These are phyloP conservation scores for Clivina fossor DNA, from an alignment of 2,888 invertebrate genomes.

Conservation along the genomic window DNA sequence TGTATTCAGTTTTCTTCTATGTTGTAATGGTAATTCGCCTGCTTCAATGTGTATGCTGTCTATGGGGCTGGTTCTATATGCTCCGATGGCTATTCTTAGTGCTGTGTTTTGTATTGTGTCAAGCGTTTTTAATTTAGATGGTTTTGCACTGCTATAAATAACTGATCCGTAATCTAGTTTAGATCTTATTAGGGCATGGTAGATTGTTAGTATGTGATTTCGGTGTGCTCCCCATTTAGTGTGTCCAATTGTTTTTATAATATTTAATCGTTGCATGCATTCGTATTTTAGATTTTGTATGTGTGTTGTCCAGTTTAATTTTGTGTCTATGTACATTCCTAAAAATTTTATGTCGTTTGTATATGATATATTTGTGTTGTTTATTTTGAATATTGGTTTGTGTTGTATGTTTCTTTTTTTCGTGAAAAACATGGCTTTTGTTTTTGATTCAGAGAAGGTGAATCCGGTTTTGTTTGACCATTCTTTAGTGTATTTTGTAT, in stretches of 20 bases:
- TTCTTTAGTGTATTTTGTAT: too few species aligned
- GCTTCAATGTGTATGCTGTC: neutral
- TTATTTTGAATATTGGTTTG: too few species aligned
- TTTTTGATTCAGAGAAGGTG: too few species aligned
- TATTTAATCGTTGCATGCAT: neutral
- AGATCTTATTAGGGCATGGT: conserved; percentile 5
- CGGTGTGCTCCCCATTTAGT: conserved; percentile 12
- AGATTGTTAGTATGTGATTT: neutral
- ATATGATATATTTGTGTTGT: too few species aligned
- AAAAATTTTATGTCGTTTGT: too few species aligned
- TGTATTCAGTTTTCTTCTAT: conserved; percentile 4
- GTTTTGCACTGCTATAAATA: conserved; percentile 7
- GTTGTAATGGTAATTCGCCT: neutral
- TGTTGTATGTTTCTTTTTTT: too few species aligned
- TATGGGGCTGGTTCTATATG: conserved; percentile 12
- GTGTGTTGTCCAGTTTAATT: too few species aligned
- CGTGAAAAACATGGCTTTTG: too few species aligned
- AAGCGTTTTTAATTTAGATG: neutral
- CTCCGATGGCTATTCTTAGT: neutral
- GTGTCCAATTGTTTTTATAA: neutral
- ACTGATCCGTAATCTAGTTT: conserved; percentile 21
- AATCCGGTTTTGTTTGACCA: too few species aligned
- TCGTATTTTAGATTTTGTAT: too few species aligned
- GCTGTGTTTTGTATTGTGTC: conserved; percentile 7
- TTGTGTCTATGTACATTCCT: too few species aligned